Evolutionary conservation across 2,888 invertebrate genomes (phyloP), one percentile per base, ranked within the genome.

Genomic region (Diplolepis rosae): DNA sequence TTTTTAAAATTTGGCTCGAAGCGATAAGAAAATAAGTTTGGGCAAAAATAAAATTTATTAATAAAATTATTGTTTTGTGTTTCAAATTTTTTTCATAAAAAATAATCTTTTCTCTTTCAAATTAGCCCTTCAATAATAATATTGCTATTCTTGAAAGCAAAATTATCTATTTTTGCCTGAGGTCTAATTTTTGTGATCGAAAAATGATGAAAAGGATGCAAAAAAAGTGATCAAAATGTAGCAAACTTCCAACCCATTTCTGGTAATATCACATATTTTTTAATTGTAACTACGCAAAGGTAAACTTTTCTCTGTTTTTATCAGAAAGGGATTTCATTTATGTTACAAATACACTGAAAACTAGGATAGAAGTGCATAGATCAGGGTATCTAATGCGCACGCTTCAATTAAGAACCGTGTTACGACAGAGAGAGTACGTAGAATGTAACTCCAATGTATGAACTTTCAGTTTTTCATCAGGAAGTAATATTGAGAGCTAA

Each of bases 341-440:
- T 39, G 39, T n/a, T n/a, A 35, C 39, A 5, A 35, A 61, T 35
- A 24, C 39, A 35, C 35, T 35, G 39, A 61, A 61, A 35, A 35
- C 24, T 61, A 61, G 24, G 22, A 61, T 61, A 61, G 39, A 39
- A 61, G 35, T 61, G 39, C 27, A 61, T 24, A 39, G 39, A 61
- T 39, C 61, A 39, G 35, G n/a, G 35, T 35, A 18, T 35, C 61
- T 22, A 61, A 61, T 27, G 61, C 39, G 39, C 61, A n/a, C 6
- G 39, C 35, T 61, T 61, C 35, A 61, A 61, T 61, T 61, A 61
- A 61, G 61, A 61, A 61, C 61, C 61, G 22, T 61, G 61, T 39
- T n/a, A n/a, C 61, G 6, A 61, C 39, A 22, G 24, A 35, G 24
- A 24, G 39, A 24, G 22, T 39, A n/a, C 13, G 7, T 9, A 48